These are phyloP conservation scores for Rhabdomys dilectus DNA, from an alignment of 2,113 vertebrate species.

Conservation along the genomic window DNA sequence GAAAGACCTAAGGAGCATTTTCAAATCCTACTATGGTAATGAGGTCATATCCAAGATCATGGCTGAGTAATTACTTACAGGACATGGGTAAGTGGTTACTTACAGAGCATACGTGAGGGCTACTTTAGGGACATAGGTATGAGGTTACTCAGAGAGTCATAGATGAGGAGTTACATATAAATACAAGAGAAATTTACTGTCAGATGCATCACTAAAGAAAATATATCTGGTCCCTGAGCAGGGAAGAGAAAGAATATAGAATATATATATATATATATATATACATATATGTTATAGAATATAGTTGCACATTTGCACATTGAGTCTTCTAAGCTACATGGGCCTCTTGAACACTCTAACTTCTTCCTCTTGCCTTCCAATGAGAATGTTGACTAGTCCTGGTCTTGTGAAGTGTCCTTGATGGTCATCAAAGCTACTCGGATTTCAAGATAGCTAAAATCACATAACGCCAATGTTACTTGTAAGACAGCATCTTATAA, in stretches of 20 bases:
- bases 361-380: neutral
- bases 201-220: neutral
- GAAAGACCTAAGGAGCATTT: neutral
- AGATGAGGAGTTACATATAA: neutral
- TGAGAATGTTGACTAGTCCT: neutral
- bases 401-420: neutral
- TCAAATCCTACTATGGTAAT: neutral
- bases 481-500: neutral
- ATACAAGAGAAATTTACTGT: neutral
- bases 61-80: neutral
- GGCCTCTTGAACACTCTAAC: fast-evolving
- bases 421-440: neutral
- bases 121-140: neutral
- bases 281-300: no score
- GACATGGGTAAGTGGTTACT: neutral
- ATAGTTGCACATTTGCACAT: no score
- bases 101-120: neutral
- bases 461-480: no score
- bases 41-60: neutral
- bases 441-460: neutral
- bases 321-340: neutral
- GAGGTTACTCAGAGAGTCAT: no score
- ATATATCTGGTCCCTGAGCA: neutral
- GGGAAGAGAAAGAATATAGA: no score
- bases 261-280: no score